Conservation (phyloP, 2,888 invertebrate species). For the Pemphredon lugubris region DNA sequence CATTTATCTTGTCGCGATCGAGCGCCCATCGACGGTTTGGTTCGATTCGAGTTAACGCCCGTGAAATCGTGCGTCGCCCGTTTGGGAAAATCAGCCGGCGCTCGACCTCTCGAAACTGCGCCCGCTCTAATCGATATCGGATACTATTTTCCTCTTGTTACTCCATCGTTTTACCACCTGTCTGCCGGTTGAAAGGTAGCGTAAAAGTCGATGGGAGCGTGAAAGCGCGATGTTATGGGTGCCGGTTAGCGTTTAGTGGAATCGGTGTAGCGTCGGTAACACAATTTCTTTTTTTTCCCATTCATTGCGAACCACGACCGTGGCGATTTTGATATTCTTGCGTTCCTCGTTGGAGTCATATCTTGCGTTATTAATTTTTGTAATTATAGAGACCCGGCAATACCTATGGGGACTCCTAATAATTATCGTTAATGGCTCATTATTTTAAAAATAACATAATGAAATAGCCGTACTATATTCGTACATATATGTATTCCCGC, state of each 20-base stretch:
- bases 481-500: too few species aligned
- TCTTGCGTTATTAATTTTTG: too few species aligned
- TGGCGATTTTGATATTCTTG: too few species aligned
- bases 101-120: conserved; percentile 43
- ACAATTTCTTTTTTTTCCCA: background rate
- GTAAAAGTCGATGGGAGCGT: conserved; percentile 30
- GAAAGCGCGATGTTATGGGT: conserved; percentile 19
- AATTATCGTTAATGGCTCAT: too few species aligned
- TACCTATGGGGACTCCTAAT: too few species aligned
- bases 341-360: too few species aligned
- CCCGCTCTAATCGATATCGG: conserved; percentile 55
- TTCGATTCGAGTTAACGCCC: conserved; percentile 70
- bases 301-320: too few species aligned
- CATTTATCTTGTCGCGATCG: conserved; percentile 76
- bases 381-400: too few species aligned
- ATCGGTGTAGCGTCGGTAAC: background rate
- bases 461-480: too few species aligned
- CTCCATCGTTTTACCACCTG: conserved; percentile 49
- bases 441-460: too few species aligned
- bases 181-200: conserved; percentile 34
- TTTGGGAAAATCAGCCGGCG: conserved; percentile 65
- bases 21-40: conserved; percentile 66
- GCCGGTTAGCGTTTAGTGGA: background rate
- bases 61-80: conserved; percentile 73
- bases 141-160: conserved; percentile 54